phyloP scores from a whole-genome alignment of 2,113 vertebrate species.

The Scomber scombrus region DNA sequence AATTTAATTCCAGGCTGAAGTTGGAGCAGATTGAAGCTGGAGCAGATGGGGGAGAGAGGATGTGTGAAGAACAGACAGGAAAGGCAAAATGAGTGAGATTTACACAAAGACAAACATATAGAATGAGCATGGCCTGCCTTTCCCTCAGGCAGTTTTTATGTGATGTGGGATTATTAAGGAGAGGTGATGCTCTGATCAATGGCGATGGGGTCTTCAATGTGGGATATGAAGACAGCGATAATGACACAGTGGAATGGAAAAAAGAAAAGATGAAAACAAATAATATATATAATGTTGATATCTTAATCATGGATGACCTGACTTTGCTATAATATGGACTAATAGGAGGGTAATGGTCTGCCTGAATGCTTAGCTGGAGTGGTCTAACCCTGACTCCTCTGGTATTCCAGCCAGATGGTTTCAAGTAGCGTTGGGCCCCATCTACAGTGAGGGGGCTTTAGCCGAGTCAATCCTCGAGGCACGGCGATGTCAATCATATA shows the following conservation, averaged over 20 bases:
- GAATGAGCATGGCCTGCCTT: constrained; percentile 85
- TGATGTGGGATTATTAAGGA: constrained; percentile 47
- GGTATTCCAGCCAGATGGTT: constrained; percentile 48
- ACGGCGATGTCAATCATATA: constrained; percentile 64
- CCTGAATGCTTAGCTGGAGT: constrained; percentile 17
- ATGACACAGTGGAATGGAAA: constrained; percentile 22
- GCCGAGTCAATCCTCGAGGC: constrained; percentile 27
- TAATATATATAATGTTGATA: neutral
- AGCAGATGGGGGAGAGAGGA: constrained; percentile 21
- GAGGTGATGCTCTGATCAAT: constrained; percentile 21
- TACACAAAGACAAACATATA: constrained; percentile 65
- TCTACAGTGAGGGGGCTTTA: constrained; percentile 23
- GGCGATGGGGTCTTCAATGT: constrained; percentile 29
- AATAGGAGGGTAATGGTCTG: constrained; percentile 17
- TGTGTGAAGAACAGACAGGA: constrained; percentile 40
- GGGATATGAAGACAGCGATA: constrained; percentile 4
- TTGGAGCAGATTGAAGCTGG: neutral
- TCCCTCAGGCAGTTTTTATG: constrained; percentile 76
- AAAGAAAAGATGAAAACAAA: constrained; percentile 15
- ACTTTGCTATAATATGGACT: constrained; percentile 19
- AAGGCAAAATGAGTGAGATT: constrained; percentile 28
- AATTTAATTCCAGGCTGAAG: constrained; percentile 20
- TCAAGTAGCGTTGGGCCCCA: constrained; percentile 39
- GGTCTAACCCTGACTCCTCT: constrained; percentile 20
- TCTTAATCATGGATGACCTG: constrained; percentile 18